Evolutionary conservation across 2,113 vertebrate species (phyloP).

Genomic region (Gymnorhina tibicen): DNA sequence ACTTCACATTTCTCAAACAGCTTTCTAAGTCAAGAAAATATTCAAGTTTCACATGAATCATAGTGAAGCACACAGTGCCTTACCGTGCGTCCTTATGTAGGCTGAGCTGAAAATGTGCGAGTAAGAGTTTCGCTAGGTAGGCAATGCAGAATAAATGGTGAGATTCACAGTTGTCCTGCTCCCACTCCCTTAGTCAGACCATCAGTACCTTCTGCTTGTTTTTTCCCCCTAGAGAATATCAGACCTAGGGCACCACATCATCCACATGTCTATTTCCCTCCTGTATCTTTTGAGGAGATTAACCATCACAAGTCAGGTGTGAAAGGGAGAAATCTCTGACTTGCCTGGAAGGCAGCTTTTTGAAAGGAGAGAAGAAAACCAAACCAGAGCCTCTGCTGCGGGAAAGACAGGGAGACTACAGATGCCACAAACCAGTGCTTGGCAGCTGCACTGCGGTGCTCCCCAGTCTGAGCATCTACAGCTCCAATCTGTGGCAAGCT

Average conservation of each 20-base stretch:
- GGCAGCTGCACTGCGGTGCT: background rate
- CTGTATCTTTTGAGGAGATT: background rate
- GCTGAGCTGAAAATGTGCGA: background rate
- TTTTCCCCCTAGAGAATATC: background rate
- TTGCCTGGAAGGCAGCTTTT: background rate
- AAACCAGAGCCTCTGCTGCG: background rate
- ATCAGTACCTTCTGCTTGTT: background rate
- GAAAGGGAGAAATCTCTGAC: background rate
- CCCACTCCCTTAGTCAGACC: background rate
- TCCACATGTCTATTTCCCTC: background rate
- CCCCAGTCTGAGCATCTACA: fast-evolving
- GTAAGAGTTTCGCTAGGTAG: background rate
- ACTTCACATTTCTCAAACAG: background rate
- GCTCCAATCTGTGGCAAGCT: background rate
- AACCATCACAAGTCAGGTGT: background rate
- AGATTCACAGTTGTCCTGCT: background rate
- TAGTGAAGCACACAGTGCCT: background rate
- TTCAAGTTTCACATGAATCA: background rate
- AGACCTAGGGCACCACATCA: background rate
- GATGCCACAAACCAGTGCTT: background rate
- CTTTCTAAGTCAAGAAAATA: background rate
- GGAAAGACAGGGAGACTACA: background rate
- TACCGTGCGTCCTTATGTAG: fast-evolving
- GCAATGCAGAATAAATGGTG: background rate
- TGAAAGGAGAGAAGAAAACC: background rate